phyloP scores from a whole-genome alignment of 2,888 invertebrate species.

The Cryptophagus acutangulus region DNA sequence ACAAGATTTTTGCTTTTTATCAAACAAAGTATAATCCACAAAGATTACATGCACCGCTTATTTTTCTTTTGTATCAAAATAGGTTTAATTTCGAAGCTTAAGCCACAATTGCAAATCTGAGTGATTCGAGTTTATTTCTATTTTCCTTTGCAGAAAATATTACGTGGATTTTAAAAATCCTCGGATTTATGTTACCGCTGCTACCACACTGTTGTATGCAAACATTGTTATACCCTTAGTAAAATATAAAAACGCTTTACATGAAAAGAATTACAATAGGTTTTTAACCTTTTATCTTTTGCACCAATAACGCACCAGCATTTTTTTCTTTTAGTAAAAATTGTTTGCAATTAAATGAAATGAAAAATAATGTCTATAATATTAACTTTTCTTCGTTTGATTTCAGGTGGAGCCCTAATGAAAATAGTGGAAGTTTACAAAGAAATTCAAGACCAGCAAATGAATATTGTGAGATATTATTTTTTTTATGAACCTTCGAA shows the following conservation, averaged over 20 bases:
- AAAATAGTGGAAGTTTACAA: constrained; percentile 90
- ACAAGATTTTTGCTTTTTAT: no score
- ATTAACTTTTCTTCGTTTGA: constrained; percentile 9
- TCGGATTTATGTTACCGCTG: constrained; percentile 26
- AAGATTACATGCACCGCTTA: no score
- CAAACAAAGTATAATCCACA: no score
- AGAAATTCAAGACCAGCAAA: constrained; percentile 90
- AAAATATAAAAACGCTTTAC: constrained; percentile 7
- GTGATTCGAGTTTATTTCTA: no score
- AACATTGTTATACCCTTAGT: constrained; percentile 10
- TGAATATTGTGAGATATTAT: constrained; percentile 77
- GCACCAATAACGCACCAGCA: no score
- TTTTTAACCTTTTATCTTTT: constrained; percentile 1
- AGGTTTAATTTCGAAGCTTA: no score
- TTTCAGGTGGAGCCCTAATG: constrained; percentile 82
- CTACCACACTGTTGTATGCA: constrained; percentile 17
- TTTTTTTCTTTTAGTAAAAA: not conserved
- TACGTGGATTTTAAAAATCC: constrained; percentile 26
- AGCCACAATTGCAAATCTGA: no score
- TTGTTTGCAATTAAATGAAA: not conserved
- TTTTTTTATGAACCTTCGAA: no score
- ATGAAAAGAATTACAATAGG: constrained; percentile 9
- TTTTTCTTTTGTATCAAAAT: no score
- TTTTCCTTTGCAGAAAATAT: constrained; percentile 13
- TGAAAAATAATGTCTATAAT: not conserved